phyloP scores from a whole-genome alignment of 2,797 vertebrate species.

The Meda fulgida region DNA sequence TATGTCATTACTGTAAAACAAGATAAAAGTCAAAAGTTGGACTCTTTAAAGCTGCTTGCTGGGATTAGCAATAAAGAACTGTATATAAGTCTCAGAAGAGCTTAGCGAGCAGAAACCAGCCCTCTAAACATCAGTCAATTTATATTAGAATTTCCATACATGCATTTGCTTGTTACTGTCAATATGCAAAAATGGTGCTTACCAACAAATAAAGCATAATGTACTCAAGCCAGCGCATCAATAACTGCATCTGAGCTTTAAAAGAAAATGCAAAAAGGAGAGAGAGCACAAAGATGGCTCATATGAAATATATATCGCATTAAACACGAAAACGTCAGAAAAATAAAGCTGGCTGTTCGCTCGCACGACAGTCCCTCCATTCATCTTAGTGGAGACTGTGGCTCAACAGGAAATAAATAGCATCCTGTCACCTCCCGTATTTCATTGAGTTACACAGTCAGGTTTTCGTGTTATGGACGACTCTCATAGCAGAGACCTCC shows the following conservation, averaged over 20 bases:
- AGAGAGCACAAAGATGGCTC: conserved; percentile 74
- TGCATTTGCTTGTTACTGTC: conserved; percentile 99
- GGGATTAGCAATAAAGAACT: conserved; percentile 97
- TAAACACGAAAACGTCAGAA: conserved; percentile 86
- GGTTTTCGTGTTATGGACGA: conserved; percentile 74
- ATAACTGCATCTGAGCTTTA: conserved; percentile 93
- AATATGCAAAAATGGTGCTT: conserved; percentile 99
- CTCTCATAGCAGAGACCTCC: conserved; percentile 69
- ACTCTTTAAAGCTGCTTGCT: conserved; percentile 77
- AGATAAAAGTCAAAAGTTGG: conserved; percentile 79
- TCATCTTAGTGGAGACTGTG: conserved; percentile 76
- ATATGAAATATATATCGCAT: conserved; percentile 82
- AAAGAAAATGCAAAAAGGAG: conserved; percentile 89
- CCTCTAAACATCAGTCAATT: conserved; percentile 97
- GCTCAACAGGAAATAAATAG: conserved; percentile 80
- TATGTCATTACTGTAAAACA: conserved; percentile 80
- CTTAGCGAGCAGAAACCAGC: conserved; percentile 93
- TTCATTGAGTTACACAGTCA: conserved; percentile 81
- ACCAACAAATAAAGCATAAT: conserved; percentile 99
- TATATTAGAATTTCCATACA: conserved; percentile 99
- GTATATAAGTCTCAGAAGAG: conserved; percentile 93
- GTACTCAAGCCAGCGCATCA: conserved; percentile 93
- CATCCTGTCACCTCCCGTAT: conserved; percentile 72
- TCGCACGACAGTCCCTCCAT: conserved; percentile 75
- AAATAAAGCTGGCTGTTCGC: conserved; percentile 83